phyloP scores from a whole-genome alignment of 2,888 invertebrate species.

The Rhyacophila evoluta region DNA sequence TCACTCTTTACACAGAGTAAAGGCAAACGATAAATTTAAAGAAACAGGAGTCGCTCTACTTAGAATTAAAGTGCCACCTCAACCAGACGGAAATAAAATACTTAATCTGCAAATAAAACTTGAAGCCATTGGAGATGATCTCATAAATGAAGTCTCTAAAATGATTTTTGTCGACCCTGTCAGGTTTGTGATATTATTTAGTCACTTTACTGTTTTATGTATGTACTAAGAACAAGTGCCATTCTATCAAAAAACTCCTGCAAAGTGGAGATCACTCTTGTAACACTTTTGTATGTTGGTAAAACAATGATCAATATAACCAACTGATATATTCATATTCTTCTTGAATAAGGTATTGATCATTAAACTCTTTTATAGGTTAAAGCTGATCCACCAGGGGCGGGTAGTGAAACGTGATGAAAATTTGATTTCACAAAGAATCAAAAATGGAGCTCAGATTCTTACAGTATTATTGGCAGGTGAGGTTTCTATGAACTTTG shows the following conservation, averaged over 20 bases:
- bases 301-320: background rate
- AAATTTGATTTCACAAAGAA: conserved; percentile 70
- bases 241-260: background rate
- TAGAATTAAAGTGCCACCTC: conserved; percentile 74
- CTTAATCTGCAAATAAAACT: conserved; percentile 72
- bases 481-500: no score
- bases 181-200: conserved; percentile 37
- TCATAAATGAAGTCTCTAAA: conserved; percentile 68
- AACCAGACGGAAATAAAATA: conserved; percentile 66
- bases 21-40: conserved; percentile 76
- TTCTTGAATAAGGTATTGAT: no score
- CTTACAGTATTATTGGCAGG: conserved; percentile 73
- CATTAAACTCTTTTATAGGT: conserved; percentile 62
- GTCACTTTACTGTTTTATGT: no score
- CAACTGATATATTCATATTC: no score
- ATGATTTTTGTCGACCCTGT: conserved; percentile 41
- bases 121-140: conserved; percentile 67
- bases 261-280: background rate
- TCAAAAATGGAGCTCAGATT: conserved; percentile 77
- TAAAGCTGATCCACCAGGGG: conserved; percentile 78
- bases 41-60: conserved; percentile 81
- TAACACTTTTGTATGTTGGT: background rate
- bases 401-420: conserved; percentile 71
- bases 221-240: background rate
- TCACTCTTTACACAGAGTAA: conserved; percentile 79